Evolutionary conservation across 2,797 vertebrate species (phyloP).

Genomic region (Brachymystax lenok): DNA sequence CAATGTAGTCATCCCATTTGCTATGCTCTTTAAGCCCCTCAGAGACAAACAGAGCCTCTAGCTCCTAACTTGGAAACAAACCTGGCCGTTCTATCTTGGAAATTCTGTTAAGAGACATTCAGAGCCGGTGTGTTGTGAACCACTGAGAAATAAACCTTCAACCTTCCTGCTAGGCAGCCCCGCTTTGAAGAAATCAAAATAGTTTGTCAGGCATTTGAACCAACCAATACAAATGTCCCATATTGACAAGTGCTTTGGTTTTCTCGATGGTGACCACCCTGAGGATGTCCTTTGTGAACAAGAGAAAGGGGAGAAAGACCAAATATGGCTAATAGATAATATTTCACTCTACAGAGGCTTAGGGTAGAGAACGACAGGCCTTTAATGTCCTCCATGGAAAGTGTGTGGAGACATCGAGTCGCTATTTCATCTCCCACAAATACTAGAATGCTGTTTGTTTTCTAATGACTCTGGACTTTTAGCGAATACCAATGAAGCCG

Average conservation of each 20-base stretch:
- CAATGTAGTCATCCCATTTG: too few species aligned
- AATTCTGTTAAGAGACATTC: neutral
- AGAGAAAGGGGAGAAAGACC: neutral
- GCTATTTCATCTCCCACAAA: conserved; percentile 3
- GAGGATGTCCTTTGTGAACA: conserved; percentile 16
- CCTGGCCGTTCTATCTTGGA: neutral
- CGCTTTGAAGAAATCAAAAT: conserved; percentile 25
- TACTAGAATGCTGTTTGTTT: conserved; percentile 9
- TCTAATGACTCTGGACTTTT: neutral
- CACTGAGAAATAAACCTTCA: neutral
- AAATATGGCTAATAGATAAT: conserved; percentile 4
- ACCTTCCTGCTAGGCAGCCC: neutral
- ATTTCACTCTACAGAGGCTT: conserved; percentile 7
- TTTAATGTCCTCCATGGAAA: conserved; percentile 15
- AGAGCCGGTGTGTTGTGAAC: neutral
- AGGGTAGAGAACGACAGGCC: neutral
- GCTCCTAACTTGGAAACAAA: too few species aligned
- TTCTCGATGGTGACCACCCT: conserved; percentile 2
- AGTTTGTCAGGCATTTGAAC: conserved; percentile 21
- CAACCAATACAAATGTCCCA: conserved; percentile 15
- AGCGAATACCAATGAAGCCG: neutral
- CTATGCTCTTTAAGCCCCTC: too few species aligned
- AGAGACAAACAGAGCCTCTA: too few species aligned
- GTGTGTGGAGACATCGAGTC: neutral
- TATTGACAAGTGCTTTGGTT: conserved; percentile 2